Base-by-base conservation (phyloP, 2,797 vertebrate genomes). In the Phyllotis vaccarum region DNA sequence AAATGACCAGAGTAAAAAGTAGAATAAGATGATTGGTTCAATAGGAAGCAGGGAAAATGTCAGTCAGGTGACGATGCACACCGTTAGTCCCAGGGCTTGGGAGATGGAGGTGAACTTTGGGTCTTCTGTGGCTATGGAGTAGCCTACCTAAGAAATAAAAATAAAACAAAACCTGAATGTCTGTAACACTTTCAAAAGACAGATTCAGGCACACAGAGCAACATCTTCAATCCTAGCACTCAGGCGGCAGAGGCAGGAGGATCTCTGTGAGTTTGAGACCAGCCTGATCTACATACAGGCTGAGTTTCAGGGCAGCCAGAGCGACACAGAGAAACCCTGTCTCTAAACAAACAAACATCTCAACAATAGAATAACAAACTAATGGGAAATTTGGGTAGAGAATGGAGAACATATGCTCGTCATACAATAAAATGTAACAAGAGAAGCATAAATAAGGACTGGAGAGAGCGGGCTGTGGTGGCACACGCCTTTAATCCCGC, bases 341-440 rank as follows among this genome's bases (percentile, higher is more conserved):
- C 37, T 94, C 58, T 21, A 90, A 86, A 17, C 29, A 37, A 64
- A 27, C 54, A 80, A 22, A 85, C 29, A 64, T 76, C 19, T 31
- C 22, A 58, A 82, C 21, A 89, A 60, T 52, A 89, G 58, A 82
- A 74, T 86, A 68, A 83, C 89, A 95, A 92, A 29, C 29, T 96
- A 80, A 82, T 64, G 52, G 79, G 90, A 78, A 96, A 94, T 74
- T 70, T 70, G 83, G 62, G n/a, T 19, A 91, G 58, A 46, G 62
- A 94, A 37, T 95, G 80, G 46, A 49, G 5, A 49, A 49, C 46
- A 49, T 9, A 49, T 49, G 46, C 46, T 9, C 9, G 46, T 49
- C 46, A 49, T 49, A 49, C 46, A 49, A 49, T 49, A 85, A 24
- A 60, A 95, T 76, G 75, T 83, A 93, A 94, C 94, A 93, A 93